phyloP scores from a whole-genome alignment of 2,797 vertebrate genomes.

The Pelochelys cantorii region DNA sequence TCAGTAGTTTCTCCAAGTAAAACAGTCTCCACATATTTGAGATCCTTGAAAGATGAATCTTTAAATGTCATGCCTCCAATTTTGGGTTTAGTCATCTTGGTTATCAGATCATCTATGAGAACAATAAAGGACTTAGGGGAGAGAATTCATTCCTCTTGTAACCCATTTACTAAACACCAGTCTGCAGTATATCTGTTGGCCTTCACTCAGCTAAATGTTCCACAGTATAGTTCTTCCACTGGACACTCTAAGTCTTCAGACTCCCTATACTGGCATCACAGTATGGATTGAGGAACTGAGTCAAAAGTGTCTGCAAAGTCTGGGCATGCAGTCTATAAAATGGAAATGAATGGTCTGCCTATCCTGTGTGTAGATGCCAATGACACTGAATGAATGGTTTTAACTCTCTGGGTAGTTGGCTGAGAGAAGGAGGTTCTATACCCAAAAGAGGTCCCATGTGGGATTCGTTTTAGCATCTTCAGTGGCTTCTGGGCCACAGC shows the following conservation, averaged over 20 bases:
- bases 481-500: not conserved
- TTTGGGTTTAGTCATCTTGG: not conserved
- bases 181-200: not conserved
- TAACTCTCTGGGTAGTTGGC: not conserved
- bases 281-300: not conserved
- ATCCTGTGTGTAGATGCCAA: not conserved
- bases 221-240: not conserved
- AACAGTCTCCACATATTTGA: not conserved
- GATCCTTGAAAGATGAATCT: not conserved
- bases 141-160: not conserved
- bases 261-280: not conserved
- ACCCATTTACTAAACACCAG: not conserved
- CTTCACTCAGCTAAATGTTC: not conserved
- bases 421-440: not conserved
- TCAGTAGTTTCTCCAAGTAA: not conserved
- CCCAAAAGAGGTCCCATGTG: not conserved
- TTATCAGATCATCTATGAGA: not conserved
- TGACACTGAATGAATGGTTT: not conserved
- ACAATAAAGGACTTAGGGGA: not conserved
- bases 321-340: not conserved
- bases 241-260: not conserved
- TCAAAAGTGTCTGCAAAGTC: not conserved
- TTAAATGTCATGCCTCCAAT: not conserved
- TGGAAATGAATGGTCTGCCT: not conserved
- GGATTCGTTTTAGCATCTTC: not conserved